These are phyloP conservation scores for Tragelaphus strepsiceros DNA, from an alignment of 2,113 vertebrate genomes.

Conservation along the genomic window DNA sequence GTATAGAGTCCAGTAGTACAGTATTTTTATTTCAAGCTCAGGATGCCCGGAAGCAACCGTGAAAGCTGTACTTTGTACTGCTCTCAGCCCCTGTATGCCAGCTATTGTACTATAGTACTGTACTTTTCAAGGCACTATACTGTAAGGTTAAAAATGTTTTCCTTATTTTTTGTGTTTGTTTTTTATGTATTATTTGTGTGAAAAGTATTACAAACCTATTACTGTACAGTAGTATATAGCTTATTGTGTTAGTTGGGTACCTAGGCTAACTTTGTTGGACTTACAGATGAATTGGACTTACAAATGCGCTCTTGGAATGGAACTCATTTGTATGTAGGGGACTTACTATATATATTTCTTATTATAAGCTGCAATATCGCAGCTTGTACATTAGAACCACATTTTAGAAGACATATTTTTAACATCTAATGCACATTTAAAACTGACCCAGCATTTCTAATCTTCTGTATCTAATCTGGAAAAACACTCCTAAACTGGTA, in stretches of 20 bases:
- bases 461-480: not conserved
- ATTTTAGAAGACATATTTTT: not conserved
- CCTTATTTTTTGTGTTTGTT: not conserved
- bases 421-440: slow-evolving; percentile 18
- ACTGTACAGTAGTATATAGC: not conserved
- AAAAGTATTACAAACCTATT: not conserved
- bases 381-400: not conserved
- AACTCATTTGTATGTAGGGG: not conserved
- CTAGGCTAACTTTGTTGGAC: not conserved
- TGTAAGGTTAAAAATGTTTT: not conserved
- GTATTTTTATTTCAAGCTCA: not conserved
- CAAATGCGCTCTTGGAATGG: not conserved
- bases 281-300: not conserved
- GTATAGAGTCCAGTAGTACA: not conserved
- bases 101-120: not conserved
- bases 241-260: not conserved
- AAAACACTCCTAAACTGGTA: not conserved
- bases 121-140: not conserved
- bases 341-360: not conserved
- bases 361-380: not conserved
- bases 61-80: not conserved
- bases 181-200: not conserved
- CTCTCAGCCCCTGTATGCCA: not conserved
- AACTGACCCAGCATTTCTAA: not conserved
- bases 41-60: not conserved